These are phyloP conservation scores for Diarsia dahlii DNA, from an alignment of 2,888 invertebrate genomes.

Conservation along the genomic window DNA sequence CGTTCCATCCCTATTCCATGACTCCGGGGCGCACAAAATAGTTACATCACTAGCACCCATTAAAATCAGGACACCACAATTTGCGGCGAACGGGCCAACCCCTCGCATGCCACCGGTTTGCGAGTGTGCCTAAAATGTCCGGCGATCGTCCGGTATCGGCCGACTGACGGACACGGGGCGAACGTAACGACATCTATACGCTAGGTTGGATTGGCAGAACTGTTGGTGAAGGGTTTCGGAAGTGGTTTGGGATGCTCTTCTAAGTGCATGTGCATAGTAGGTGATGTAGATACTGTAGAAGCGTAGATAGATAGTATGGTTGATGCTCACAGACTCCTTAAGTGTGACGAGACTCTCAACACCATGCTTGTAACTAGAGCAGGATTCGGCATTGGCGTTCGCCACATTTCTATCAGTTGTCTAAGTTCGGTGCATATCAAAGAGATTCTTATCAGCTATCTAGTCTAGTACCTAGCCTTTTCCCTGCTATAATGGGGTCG, in stretches of 20 bases:
- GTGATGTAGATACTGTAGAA: neutral
- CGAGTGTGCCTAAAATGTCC: slow-evolving; percentile 48
- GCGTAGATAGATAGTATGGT: neutral
- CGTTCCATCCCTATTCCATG: neutral
- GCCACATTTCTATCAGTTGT: neutral
- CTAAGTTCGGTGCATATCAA: neutral
- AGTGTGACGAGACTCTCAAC: neutral
- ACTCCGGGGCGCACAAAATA: slow-evolving; percentile 31
- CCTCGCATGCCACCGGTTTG: slow-evolving; percentile 32
- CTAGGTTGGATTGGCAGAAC: slow-evolving; percentile 10
- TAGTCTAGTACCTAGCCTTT: no score
- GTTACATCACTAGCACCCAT: slow-evolving; percentile 60
- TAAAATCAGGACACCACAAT: slow-evolving; percentile 62
- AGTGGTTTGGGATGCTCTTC: neutral
- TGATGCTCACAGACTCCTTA: neutral
- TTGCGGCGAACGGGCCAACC: slow-evolving; percentile 51
- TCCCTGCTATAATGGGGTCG: neutral
- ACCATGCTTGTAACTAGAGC: no score
- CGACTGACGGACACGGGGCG: neutral
- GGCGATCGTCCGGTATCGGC: slow-evolving; percentile 1
- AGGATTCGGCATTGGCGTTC: neutral
- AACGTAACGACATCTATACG: slow-evolving; percentile 17
- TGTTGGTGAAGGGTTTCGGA: neutral
- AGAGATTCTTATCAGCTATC: no score
- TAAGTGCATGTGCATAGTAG: slow-evolving; percentile 2